Evolutionary conservation across 2,888 invertebrate genomes (phyloP), one percentile per base, ranked within the genome.

Genomic region (Lacanobia wlatinum): DNA sequence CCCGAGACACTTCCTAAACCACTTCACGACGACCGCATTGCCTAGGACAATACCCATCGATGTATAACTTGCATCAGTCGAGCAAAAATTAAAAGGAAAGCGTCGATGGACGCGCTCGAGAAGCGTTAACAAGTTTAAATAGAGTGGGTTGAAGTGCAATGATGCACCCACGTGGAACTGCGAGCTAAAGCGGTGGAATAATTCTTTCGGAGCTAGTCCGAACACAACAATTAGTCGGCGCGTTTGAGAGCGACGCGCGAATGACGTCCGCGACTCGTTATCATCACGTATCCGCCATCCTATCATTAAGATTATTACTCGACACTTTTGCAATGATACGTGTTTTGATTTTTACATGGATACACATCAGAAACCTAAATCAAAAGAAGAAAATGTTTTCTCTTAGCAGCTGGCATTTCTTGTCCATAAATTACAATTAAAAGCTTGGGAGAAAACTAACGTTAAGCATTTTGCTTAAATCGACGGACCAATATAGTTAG

Each of bases 161-260:
- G 87, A 87, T 87, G 90, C 89, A 87, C 92, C 92, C 90, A 92
- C 92, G 90, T 91, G 92, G 89, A 82, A 84, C 76, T 77, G 63
- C 59, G 71, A 88, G 85, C 87, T 85, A 86, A 87, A 85, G 83
- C 87, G 86, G 80, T 85, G 84, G 82, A 87, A 88, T 88, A 88
- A 88, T 86, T 84, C 81, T 84, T 84, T 86, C 80, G 73, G 82
- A 86, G 78, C 85, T 28, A 48, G 81, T 76, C 84, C 79, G 82
- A 80, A 86, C 86, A 89, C 87, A 88, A 85, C 76, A 84, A 83
- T 81, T 83, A 78, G 63, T 40, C n/a, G 55, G 52, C 43, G 48
- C 61, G 55, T 59, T 64, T 40, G 58, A 67, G 40, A 65, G 46
- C 52, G 60, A 16, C 34, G 67, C 53, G 43, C 62, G 65, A 58